Percentiles rank a stretch among this genome's conserved stretches.
phyloP scores from a whole-genome alignment of 2,888 invertebrate genomes.

The Lithosia quadra region DNA sequence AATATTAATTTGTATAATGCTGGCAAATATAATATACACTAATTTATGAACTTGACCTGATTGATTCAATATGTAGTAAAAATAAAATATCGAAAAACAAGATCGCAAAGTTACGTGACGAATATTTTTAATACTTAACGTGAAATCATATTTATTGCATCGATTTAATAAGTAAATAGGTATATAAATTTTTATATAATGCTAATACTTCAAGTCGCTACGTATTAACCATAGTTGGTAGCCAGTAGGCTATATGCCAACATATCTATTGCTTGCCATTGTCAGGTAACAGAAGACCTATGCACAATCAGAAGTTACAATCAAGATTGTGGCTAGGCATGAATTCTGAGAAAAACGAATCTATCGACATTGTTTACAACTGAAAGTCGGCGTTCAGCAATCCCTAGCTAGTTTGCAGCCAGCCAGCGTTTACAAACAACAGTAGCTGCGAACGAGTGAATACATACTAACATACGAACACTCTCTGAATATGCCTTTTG shows the following conservation, averaged over 20 bases:
- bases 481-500: conserved; percentile 66
- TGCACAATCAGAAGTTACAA: neutral
- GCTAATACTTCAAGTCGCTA: no score
- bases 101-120: no score
- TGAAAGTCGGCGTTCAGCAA: conserved; percentile 53
- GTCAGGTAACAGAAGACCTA: neutral
- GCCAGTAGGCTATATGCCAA: neutral
- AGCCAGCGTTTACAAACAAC: conserved; percentile 78
- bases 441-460: conserved; percentile 71
- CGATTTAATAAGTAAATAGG: no score
- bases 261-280: neutral
- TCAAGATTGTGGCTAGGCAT: neutral
- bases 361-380: conserved; percentile 56
- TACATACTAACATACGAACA: conserved; percentile 59
- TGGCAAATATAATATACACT: no score
- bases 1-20: neutral
- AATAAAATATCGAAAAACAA: no score
- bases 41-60: no score
- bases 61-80: no score
- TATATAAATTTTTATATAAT: no score
- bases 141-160: no score
- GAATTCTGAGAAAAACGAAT: conserved; percentile 15
- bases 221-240: no score
- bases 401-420: conserved; percentile 69
- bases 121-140: no score